Evolutionary conservation across 2,797 vertebrate genomes (phyloP), one percentile per base, ranked within the genome.

Genomic region (Xyrichtys novacula): DNA sequence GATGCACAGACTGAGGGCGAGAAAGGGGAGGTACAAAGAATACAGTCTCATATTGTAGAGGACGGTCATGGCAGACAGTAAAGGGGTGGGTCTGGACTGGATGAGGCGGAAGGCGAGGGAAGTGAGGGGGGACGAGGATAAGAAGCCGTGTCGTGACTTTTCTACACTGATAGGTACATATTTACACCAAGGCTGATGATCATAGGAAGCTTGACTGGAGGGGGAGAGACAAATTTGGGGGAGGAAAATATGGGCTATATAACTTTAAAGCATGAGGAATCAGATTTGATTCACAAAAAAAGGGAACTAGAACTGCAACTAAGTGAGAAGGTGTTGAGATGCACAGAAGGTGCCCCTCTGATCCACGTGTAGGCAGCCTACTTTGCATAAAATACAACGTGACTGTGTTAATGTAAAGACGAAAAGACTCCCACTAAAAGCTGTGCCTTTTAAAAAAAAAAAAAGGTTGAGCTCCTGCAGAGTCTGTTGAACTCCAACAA

Each of bases 21-120:
- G 89, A 90, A 93, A 91, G 90, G 93, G 93, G 93, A 93, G 93
- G 93, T 88, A 85, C 90, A 88, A 82, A 92, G 89, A 85, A 90
- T 89, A 90, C 89, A 91, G 91, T 86, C 89, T 86, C 84, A 85
- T 80, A 81, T 91, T 89, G 89, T 88, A 80, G 89, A 92, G 92
- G 90, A 91, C 88, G 90, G 81, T 81, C 82, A 85, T 86, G 90
- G 87, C 85, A 91, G 91, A 89, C 90, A 81, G 91, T 81, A 65
- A 88, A 46, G 85, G 92, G 92, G 90, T 85, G 93, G 93, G 92
- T 88, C 88, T 74, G 88, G 85, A 73, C 81, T 85, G 81, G 66
- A 80, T 83, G 80, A 88, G 84, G 80, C 73, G 78, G 81, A 83
- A 77, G 76, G 84, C 67, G 64, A 82, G 58, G 65, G 68, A 73